Evolutionary conservation across 2,888 invertebrate species (phyloP).

Genomic region (Nomada fabriciana): DNA sequence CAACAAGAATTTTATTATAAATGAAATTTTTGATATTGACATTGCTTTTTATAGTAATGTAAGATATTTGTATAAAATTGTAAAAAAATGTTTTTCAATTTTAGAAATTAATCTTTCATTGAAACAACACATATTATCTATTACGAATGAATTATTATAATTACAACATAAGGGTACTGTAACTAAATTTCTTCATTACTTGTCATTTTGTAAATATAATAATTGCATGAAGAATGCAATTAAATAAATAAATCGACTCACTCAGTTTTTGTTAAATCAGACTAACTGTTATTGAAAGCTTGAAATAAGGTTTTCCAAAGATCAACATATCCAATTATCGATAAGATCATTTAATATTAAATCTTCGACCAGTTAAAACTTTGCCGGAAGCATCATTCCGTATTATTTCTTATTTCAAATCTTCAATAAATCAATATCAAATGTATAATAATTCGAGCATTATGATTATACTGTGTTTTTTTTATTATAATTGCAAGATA

Average conservation of each 20-base stretch:
- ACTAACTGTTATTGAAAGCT: conserved; percentile 60
- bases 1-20: conserved; percentile 71
- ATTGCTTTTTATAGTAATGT: conserved; percentile 53
- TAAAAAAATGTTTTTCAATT: conserved; percentile 58
- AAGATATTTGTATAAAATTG: conserved; percentile 64
- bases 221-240: conserved; percentile 52
- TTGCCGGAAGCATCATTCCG: conserved; percentile 42
- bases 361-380: conserved; percentile 35
- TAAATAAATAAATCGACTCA: conserved; percentile 62
- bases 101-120: conserved; percentile 50
- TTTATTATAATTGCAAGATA: conserved; percentile 64
- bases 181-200: conserved; percentile 56
- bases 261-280: conserved; percentile 49
- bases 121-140: conserved; percentile 49
- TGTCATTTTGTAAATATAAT: conserved; percentile 56
- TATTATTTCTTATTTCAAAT: conserved; percentile 57
- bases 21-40: conserved; percentile 65
- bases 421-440: conserved; percentile 60
- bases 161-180: conserved; percentile 56
- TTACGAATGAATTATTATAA: conserved; percentile 46
- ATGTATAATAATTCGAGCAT: conserved; percentile 61
- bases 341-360: conserved; percentile 53
- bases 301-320: conserved; percentile 52
- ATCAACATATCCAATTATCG: conserved; percentile 25
- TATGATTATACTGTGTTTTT: conserved; percentile 55